Percentiles rank a stretch among this genome's conserved stretches.
These are phyloP conservation scores for Nomada lathburiana DNA, from an alignment of 2,888 invertebrate species.

Conservation along the genomic window DNA sequence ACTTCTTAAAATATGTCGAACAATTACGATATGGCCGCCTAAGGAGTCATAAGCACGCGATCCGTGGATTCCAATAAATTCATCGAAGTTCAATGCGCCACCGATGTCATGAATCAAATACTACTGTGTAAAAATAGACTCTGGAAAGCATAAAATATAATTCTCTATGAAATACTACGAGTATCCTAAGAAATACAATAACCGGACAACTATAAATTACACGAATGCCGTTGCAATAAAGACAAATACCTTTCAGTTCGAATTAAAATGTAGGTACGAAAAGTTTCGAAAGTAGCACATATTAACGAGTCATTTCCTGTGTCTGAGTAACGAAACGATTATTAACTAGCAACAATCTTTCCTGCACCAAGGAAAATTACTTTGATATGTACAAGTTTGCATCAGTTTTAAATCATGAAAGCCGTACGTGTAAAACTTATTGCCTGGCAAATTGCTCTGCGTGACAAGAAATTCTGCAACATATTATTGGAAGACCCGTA, in stretches of 20 bases:
- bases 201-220: too few relatives aligned
- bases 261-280: too few relatives aligned
- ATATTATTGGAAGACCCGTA: conserved; percentile 10
- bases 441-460: conserved; percentile 36
- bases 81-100: conserved; percentile 53
- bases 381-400: background rate
- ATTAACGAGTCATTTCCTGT: background rate
- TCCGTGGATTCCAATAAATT: conserved; percentile 43
- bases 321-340: background rate
- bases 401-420: background rate
- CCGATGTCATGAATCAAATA: background rate
- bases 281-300: background rate
- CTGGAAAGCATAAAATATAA: background rate
- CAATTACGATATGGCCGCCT: conserved; percentile 56
- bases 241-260: too few relatives aligned
- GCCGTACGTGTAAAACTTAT: conserved; percentile 18
- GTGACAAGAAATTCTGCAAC: conserved; percentile 45
- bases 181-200: too few relatives aligned
- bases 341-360: conserved; percentile 1
- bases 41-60: conserved; percentile 55
- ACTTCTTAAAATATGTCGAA: conserved; percentile 60
- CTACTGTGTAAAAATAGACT: background rate
- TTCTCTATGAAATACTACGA: too few relatives aligned
- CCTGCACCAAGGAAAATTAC: background rate
- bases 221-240: background rate